These are phyloP conservation scores for Morbakka virulenta DNA, from an alignment of 30 jellyfish, hydroid and myxozoan species.

Conservation along the genomic window DNA sequence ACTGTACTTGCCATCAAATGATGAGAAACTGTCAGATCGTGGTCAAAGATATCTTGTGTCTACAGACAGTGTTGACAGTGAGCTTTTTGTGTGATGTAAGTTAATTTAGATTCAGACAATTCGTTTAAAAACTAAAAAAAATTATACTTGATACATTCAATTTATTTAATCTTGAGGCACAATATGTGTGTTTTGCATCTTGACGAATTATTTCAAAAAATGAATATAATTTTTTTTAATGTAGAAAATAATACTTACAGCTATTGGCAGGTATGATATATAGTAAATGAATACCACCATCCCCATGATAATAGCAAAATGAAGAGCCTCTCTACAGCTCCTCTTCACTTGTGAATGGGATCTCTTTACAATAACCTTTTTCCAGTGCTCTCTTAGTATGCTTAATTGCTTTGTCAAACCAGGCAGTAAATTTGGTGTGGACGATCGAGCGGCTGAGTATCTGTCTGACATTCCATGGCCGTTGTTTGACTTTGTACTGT, in stretches of 20 bases:
- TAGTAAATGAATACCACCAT: conserved; percentile 68
- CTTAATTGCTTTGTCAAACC: conserved; percentile 7
- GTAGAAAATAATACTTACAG: conserved; percentile 44
- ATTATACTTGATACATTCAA: too few species aligned
- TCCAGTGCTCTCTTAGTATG: conserved; percentile 13
- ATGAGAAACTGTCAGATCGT: not conserved
- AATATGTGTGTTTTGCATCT: too few species aligned
- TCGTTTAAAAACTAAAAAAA: too few species aligned
- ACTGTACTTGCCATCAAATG: not conserved
- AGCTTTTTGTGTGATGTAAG: too few species aligned
- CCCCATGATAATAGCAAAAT: conserved; percentile 84
- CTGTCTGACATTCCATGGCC: not conserved
- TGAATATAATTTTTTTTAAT: not conserved
- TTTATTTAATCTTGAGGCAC: too few species aligned
- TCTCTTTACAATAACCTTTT: not conserved
- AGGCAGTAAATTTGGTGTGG: not conserved
- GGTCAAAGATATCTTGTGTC: too few species aligned
- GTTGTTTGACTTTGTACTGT: not conserved
- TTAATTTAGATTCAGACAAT: too few species aligned
- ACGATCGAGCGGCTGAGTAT: not conserved
- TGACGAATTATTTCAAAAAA: too few species aligned
- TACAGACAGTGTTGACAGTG: too few species aligned
- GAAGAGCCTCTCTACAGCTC: conserved; percentile 65
- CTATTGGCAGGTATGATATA: conserved; percentile 75
- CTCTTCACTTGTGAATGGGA: not conserved